Evolutionary conservation across 2,888 invertebrate genomes (phyloP), one percentile per base, ranked within the genome.

Genomic region (Anodontia alba): DNA sequence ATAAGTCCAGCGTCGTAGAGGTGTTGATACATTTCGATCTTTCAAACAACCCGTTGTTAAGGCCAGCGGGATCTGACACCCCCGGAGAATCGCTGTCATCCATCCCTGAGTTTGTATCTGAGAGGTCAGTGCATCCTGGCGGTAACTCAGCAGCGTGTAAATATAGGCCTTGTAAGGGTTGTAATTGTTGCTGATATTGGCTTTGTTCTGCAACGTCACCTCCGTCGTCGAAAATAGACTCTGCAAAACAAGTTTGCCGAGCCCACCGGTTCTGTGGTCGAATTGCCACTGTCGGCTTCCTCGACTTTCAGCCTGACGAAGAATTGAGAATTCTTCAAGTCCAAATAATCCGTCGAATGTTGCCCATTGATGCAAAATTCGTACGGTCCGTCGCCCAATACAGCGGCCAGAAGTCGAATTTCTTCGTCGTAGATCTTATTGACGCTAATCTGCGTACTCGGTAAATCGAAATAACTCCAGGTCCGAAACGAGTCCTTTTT

Each of bases 311-410:
- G 54, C 62, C 73, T 77, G 20, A 77, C 67, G 31, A 62, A 81
- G 20, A 77, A 10, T 74, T 67, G 26, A 51, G 57, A 54, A n/a
- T 51, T 70, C 33, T 76, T 38, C 69, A 79, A 23, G 36, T 82
- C 82, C 12, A 83, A 46, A 23, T 70, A 83, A 62, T 76, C 80
- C 76, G 76, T 66, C 20, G 76, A 77, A 74, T 83, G 76, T 26
- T 78, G 70, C 36, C 78, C 76, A 46, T 70, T 68, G 49, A 79
- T 72, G 12, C 36, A 26, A 54, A 78, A 73, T 75, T 81, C 77
- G 23, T 75, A 38, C 12, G 38, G 12, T 77, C 20, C 76, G 54
- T 33, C 66, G 26, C 17, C 68, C 33, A 3, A 62, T 46, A 49
- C 20, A 31, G 49, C 49, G 12, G 20, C 8, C 49, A 49, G 49